These are phyloP conservation scores for Drosophila simulans DNA, from an alignment of 1,140 invertebrate genomes.

Conservation along the genomic window DNA sequence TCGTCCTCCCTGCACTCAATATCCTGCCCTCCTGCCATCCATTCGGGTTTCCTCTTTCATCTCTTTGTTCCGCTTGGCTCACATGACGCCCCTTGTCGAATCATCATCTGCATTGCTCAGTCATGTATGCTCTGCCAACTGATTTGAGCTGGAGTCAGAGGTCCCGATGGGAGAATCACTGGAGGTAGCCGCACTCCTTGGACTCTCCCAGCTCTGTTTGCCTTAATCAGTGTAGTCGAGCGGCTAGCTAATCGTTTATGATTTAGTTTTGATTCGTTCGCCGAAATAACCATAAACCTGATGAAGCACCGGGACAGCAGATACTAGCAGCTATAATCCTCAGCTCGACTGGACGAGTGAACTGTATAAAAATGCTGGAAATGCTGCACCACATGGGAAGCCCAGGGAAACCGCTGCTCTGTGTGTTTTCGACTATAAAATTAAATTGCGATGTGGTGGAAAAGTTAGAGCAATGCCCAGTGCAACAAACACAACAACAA, in stretches of 20 bases:
- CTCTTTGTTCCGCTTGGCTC: constrained; percentile 25
- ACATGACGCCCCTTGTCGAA: constrained; percentile 25
- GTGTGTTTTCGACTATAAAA: constrained; percentile 83
- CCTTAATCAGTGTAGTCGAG: constrained; percentile 72
- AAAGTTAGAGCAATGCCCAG: constrained; percentile 75
- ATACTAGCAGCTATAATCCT: background rate
- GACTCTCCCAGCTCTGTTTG: constrained; percentile 38
- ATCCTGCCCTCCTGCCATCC: constrained; percentile 1
- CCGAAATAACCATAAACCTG: constrained; percentile 63
- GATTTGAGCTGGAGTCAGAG: constrained; percentile 57
- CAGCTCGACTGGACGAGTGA: background rate
- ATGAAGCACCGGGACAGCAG: background rate
- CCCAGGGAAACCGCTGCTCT: constrained; percentile 64
- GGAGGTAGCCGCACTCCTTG: constrained; percentile 10
- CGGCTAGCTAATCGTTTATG: constrained; percentile 76
- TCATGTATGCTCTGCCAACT: constrained; percentile 72
- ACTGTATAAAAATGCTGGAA: constrained; percentile 1
- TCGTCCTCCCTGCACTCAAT: constrained; percentile 14
- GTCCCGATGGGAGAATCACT: constrained; percentile 6
- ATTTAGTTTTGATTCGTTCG: constrained; percentile 77
- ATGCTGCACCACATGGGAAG: constrained; percentile 22
- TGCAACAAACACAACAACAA: constrained; percentile 46
- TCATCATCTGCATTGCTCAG: constrained; percentile 73
- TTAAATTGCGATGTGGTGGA: constrained; percentile 81
- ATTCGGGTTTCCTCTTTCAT: constrained; percentile 25